Conservation (phyloP, 1,140 invertebrate species). For the Phthorimaea operculella region DNA sequence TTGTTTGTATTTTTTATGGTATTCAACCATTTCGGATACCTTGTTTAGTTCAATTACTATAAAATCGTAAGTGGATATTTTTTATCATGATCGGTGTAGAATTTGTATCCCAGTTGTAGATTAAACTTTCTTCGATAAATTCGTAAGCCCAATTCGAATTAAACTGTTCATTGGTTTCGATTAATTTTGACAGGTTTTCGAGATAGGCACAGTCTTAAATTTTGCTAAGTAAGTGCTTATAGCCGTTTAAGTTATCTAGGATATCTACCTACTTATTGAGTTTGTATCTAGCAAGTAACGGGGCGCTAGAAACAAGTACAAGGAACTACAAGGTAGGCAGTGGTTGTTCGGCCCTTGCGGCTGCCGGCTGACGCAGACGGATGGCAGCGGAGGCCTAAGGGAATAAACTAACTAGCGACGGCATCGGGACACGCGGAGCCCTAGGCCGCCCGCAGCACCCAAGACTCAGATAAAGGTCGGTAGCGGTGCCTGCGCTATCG, state of each 20-base stretch:
- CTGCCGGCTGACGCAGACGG: no score
- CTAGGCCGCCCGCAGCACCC: not conserved
- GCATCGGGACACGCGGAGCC: not conserved
- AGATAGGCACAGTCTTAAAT: no score
- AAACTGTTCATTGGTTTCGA: no score
- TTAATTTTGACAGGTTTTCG: no score
- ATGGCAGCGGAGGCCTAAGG: no score
- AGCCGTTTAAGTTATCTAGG: no score
- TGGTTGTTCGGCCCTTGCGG: not conserved
- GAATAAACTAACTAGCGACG: no score
- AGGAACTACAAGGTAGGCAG: not conserved
- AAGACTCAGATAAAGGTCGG: not conserved
- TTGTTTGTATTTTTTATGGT: constrained; percentile 13
- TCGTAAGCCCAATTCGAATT: no score
- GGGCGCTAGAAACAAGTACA: not conserved
- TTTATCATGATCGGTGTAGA: not conserved
- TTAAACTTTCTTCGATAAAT: no score
- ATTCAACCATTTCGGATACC: not conserved
- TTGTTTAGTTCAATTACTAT: constrained; percentile 3
- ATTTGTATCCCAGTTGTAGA: not conserved
- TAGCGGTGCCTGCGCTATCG: constrained; percentile 1
- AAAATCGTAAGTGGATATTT: not conserved
- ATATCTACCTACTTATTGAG: not conserved
- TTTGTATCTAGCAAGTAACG: not conserved
- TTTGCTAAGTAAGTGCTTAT: no score